Percentiles rank a stretch among this genome's conserved stretches.
Evolutionary conservation across 1,140 invertebrate genomes (phyloP).

Genomic region (Ceratitis capitata): DNA sequence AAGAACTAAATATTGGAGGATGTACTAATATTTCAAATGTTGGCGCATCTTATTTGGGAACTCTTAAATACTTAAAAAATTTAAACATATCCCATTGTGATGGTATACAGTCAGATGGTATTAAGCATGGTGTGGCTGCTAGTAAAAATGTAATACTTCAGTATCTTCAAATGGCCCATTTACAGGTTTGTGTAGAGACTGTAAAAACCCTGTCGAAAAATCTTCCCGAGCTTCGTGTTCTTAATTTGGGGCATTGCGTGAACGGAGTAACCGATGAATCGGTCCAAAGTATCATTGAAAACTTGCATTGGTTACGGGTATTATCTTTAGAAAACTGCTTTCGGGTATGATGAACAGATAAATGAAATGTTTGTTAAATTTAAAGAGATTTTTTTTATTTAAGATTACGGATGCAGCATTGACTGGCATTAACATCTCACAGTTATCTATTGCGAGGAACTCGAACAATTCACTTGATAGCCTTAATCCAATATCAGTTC

Average conservation of each 20-base stretch:
- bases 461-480: slow-evolving; percentile 48
- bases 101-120: slow-evolving; percentile 70
- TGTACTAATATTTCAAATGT: slow-evolving; percentile 73
- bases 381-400: neutral
- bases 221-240: slow-evolving; percentile 69
- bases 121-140: slow-evolving; percentile 70
- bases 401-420: slow-evolving; percentile 71
- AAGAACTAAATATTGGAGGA: slow-evolving; percentile 69
- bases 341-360: slow-evolving; percentile 65
- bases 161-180: slow-evolving; percentile 71
- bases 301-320: slow-evolving; percentile 70
- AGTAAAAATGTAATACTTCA: slow-evolving; percentile 65
- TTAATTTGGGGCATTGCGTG: slow-evolving; percentile 76
- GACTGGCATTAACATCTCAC: slow-evolving; percentile 69
- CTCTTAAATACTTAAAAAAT: slow-evolving; percentile 68
- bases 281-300: slow-evolving; percentile 72
- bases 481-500: slow-evolving; percentile 53
- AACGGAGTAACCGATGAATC: slow-evolving; percentile 75
- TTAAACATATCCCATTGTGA: slow-evolving; percentile 76
- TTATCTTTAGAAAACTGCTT: slow-evolving; percentile 74
- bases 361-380: neutral
- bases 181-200: slow-evolving; percentile 71
- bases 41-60: slow-evolving; percentile 68
- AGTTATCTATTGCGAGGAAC: slow-evolving; percentile 49
- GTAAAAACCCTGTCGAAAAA: slow-evolving; percentile 69